Evolutionary conservation across 2,113 vertebrate genomes (phyloP), one percentile per base, ranked within the genome.

Genomic region (Tragelaphus scriptus): DNA sequence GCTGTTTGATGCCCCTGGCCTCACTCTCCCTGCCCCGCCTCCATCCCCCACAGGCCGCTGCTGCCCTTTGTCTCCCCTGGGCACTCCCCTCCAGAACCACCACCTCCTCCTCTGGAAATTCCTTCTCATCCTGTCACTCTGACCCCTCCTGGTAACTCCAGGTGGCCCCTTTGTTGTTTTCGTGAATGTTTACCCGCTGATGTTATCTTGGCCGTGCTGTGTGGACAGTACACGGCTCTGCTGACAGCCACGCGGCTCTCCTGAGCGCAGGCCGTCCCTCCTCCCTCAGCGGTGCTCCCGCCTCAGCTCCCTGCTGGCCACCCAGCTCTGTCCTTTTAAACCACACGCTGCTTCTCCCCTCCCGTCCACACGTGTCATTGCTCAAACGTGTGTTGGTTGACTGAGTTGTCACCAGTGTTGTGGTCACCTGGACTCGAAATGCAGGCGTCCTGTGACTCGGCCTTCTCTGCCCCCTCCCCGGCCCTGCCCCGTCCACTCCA

Each of bases 211-310:
- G 49, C 56, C 40, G 3, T 36, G 9, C 15, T 2, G 23, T 32
- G 63, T 14, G 14, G 32, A 3, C 28, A 30, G 6, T 5, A 6
- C 9, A 13, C 2, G 1, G 17, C n/a, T 1, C 56, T 26, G 2
- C 2, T 56, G 3, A 28, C 14, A 23, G 75, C 75, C 44, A 9
- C 8, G 1, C 16, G 0, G 7, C 47, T 61, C 26, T 14, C n/a
- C 61, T 19, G 59, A 82, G 75, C 56, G 5, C 30, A 25, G 47
- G 56, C 11, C 8, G 23, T 23, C 49, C 5, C 6, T 1, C 3
- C 1, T 17, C 9, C 26, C 2, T 21, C n/a, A 12, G 7, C 1
- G 17, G 59, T 11, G 2, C 28, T 68, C 47, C 55, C 4, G 26
- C 71, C n/a, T 28, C 8, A 4, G 71, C 12, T 0, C 49, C 19